Evolutionary conservation across 1,140 invertebrate species (phyloP).

Genomic region (Hypsibius dujardini): DNA sequence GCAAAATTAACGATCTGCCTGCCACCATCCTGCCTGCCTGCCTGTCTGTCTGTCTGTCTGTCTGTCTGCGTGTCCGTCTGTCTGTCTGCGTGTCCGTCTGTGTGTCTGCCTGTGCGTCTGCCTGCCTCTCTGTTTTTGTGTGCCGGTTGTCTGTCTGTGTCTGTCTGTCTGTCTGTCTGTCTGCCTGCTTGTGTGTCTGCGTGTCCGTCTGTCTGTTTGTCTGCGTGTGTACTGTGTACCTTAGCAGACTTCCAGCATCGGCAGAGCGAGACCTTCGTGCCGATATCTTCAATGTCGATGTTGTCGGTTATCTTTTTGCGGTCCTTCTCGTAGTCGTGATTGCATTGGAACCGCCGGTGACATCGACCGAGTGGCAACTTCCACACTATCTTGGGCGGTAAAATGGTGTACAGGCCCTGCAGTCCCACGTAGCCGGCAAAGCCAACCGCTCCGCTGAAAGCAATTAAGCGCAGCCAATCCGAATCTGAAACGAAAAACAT

Average conservation of each 20-base stretch:
- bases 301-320: not conserved
- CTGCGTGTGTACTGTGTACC: not conserved
- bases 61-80: not conserved
- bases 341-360: not conserved
- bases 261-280: conserved; percentile 1
- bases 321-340: not conserved
- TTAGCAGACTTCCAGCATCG: conserved; percentile 9
- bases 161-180: not conserved
- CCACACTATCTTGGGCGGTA: not conserved
- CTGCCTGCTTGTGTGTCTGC: not conserved
- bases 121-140: too few species aligned
- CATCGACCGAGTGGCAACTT: not conserved
- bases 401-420: not conserved
- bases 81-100: not conserved
- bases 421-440: not conserved
- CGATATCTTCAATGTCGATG: conserved; percentile 16
- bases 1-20: not conserved
- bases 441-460: conserved; percentile 1
- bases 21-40: not conserved
- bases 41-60: not conserved
- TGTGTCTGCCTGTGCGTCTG: not conserved
- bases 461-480: not conserved
- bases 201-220: not conserved
- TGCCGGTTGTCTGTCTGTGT: not conserved
- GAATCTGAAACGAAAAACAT: not conserved